Evolutionary conservation across 2,113 vertebrate species (phyloP).

Genomic region (Numenius arquata): DNA sequence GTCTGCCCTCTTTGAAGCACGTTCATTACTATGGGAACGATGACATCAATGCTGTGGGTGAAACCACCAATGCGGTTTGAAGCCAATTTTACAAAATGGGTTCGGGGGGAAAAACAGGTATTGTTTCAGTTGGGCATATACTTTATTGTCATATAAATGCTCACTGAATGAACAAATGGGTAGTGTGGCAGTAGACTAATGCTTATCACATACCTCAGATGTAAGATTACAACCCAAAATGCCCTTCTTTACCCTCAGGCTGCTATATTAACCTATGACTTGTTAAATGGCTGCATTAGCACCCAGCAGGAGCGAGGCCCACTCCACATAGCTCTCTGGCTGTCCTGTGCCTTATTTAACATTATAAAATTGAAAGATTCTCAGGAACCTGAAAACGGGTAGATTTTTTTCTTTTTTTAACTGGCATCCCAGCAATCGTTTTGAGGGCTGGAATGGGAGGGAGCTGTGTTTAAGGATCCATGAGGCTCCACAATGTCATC

Average conservation of each 20-base stretch:
- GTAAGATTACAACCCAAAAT: neutral
- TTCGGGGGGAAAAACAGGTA: neutral
- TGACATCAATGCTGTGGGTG: neutral
- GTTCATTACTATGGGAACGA: neutral
- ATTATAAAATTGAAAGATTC: neutral
- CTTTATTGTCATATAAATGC: neutral
- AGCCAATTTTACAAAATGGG: neutral
- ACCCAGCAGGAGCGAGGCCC: neutral
- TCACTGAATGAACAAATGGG: neutral
- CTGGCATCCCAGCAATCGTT: neutral
- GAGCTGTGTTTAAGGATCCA: neutral
- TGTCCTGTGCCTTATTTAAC: neutral
- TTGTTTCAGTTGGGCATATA: neutral
- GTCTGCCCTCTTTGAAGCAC: neutral
- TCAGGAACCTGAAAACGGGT: neutral
- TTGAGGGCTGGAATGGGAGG: neutral
- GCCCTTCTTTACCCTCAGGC: neutral
- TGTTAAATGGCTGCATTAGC: neutral
- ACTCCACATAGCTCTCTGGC: neutral
- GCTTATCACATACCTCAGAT: neutral
- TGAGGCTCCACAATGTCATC: neutral
- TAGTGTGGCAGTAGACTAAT: neutral
- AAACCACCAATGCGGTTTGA: neutral
- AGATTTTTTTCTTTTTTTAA: neutral
- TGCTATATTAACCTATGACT: neutral